A percentile compares a stretch with the other conserved stretches of the same genome.
phyloP scores from a whole-genome alignment of 2,113 vertebrate species.

The Megatriorchis doriae region DNA sequence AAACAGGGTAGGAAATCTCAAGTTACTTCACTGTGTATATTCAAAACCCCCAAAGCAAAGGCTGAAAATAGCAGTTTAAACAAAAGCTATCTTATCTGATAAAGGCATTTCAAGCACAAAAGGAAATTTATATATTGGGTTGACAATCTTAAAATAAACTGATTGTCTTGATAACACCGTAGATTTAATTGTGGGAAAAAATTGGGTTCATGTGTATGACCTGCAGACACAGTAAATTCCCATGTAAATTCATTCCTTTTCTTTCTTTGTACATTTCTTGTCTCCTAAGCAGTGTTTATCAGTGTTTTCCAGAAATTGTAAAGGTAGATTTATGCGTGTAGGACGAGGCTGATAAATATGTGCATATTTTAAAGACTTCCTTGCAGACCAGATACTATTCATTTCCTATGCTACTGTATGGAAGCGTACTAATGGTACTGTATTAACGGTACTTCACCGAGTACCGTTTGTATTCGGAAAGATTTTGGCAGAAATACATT shows the following conservation, averaged over 20 bases:
- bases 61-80: conserved; percentile 80
- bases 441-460: background rate
- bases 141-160: conserved; percentile 77
- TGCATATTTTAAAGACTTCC: conserved; percentile 41
- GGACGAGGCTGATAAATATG: conserved; percentile 34
- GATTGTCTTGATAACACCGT: conserved; percentile 69
- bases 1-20: conserved; percentile 75
- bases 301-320: conserved; percentile 47
- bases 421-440: background rate
- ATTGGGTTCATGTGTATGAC: conserved; percentile 22
- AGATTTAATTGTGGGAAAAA: conserved; percentile 73
- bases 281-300: conserved; percentile 37
- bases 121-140: conserved; percentile 78
- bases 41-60: conserved; percentile 75
- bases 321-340: conserved; percentile 43
- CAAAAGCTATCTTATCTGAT: conserved; percentile 81
- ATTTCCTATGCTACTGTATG: conserved; percentile 20
- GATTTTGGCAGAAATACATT: background rate
- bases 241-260: conserved; percentile 52
- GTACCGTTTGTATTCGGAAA: background rate
- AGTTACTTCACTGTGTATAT: conserved; percentile 71
- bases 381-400: background rate
- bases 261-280: conserved; percentile 32
- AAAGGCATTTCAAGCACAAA: conserved; percentile 76
- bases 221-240: conserved; percentile 55